Percentiles rank a stretch among this genome's conserved stretches.
Evolutionary conservation across 2,797 vertebrate species (phyloP).

Genomic region (Artibeus lituratus): DNA sequence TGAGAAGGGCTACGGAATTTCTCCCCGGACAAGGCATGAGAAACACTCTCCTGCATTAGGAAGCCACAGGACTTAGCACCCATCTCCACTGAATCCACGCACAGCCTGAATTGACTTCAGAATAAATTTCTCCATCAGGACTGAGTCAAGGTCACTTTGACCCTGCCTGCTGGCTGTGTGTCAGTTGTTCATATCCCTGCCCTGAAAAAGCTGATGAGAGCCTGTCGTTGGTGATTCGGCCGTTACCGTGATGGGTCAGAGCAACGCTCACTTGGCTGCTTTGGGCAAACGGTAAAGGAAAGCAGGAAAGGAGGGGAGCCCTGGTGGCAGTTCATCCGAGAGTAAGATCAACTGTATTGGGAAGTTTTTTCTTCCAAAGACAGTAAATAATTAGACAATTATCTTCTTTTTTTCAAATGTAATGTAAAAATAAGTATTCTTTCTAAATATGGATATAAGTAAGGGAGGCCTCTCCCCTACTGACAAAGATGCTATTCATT

Average conservation of each 20-base stretch:
- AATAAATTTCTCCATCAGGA: background rate
- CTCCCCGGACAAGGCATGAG: background rate
- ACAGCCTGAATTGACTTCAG: background rate
- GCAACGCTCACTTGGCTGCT: background rate
- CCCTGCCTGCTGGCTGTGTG: background rate
- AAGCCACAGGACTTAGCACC: background rate
- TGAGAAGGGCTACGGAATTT: background rate
- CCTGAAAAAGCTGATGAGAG: background rate
- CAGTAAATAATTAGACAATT: background rate
- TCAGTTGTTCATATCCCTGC: background rate
- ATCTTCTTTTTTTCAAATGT: background rate
- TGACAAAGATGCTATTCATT: background rate
- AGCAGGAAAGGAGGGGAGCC: background rate
- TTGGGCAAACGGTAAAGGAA: background rate
- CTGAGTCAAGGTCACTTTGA: background rate
- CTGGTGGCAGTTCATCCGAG: background rate
- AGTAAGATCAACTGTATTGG: background rate
- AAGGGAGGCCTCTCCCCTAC: slow-evolving; percentile 57
- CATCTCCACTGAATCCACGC: background rate
- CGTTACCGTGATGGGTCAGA: background rate
- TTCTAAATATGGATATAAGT: background rate
- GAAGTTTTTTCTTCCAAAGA: background rate
- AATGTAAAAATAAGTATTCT: background rate
- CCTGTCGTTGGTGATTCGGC: background rate
- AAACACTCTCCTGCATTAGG: background rate